Evolutionary conservation across 2,888 invertebrate genomes (phyloP).

Genomic region (Euphydryas editha): DNA sequence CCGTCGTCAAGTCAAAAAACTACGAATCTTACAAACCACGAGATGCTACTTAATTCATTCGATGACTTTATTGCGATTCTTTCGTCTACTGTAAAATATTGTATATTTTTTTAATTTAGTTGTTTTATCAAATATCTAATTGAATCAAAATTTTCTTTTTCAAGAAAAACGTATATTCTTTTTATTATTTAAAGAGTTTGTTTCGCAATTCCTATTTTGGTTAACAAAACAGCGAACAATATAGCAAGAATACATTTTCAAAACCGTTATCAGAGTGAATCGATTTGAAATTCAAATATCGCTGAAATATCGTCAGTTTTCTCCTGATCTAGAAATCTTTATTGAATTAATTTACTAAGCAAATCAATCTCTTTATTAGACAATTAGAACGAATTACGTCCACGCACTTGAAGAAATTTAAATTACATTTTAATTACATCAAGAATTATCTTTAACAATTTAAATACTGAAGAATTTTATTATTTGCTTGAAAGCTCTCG

Average conservation of each 20-base stretch:
- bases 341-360: conserved; percentile 40
- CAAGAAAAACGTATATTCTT: too few relatives aligned
- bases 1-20: too few relatives aligned
- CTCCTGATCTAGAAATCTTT: conserved; percentile 41
- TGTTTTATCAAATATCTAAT: too few relatives aligned
- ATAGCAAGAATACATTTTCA: not conserved
- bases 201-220: not conserved
- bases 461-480: too few relatives aligned
- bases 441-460: too few relatives aligned
- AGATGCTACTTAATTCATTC: too few relatives aligned
- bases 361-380: conserved; percentile 31
- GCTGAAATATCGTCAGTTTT: conserved; percentile 26
- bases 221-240: not conserved
- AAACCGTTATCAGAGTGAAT: conserved; percentile 26
- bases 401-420: conserved; percentile 3
- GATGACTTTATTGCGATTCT: too few relatives aligned
- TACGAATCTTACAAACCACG: too few relatives aligned
- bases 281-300: conserved; percentile 35
- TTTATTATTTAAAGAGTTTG: not conserved
- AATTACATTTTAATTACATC: not conserved
- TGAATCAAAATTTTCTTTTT: too few relatives aligned
- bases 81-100: too few relatives aligned
- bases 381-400: conserved; percentile 39
- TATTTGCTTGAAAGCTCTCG: not conserved
- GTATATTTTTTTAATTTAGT: too few relatives aligned